These are phyloP conservation scores for Acanthisitta chloris DNA, from an alignment of 2,113 vertebrate genomes.

Conservation along the genomic window DNA sequence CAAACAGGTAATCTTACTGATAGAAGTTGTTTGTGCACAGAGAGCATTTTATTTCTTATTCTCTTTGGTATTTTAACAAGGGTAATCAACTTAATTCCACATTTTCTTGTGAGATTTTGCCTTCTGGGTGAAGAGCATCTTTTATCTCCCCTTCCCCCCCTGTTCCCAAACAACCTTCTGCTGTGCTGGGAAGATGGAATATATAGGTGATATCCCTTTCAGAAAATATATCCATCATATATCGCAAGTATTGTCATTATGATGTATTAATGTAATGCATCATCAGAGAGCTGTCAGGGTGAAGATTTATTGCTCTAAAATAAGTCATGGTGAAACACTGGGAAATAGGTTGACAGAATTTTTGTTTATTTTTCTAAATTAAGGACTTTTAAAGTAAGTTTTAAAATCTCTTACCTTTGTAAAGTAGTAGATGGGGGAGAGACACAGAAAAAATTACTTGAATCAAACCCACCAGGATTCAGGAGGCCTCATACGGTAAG, in stretches of 20 bases:
- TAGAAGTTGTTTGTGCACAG: background rate
- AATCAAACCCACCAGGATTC: slow-evolving; percentile 37
- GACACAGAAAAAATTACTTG: slow-evolving; percentile 16
- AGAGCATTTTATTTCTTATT: background rate
- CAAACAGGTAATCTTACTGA: background rate
- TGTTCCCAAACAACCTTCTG: slow-evolving; percentile 15
- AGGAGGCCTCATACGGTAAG: background rate
- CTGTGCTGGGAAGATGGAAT: slow-evolving; percentile 56
- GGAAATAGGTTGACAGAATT: slow-evolving; percentile 52
- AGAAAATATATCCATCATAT: slow-evolving; percentile 66
- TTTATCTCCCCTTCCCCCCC: background rate
- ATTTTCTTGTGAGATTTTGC: background rate
- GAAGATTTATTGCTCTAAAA: slow-evolving; percentile 71
- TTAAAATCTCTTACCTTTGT: slow-evolving; percentile 48
- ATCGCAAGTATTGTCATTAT: slow-evolving; percentile 72
- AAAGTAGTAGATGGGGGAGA: background rate
- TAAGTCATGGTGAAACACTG: slow-evolving; percentile 48
- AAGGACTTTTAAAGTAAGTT: slow-evolving; percentile 63
- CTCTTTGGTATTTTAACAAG: slow-evolving; percentile 18
- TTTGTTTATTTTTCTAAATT: slow-evolving; percentile 75
- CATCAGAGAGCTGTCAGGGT: slow-evolving; percentile 70
- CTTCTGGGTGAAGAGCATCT: background rate
- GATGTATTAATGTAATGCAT: slow-evolving; percentile 75
- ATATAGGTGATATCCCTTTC: slow-evolving; percentile 62
- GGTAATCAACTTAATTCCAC: background rate